Base-by-base conservation (phyloP, 2,888 invertebrate genomes). In the Agonopterix alstromeriana region DNA sequence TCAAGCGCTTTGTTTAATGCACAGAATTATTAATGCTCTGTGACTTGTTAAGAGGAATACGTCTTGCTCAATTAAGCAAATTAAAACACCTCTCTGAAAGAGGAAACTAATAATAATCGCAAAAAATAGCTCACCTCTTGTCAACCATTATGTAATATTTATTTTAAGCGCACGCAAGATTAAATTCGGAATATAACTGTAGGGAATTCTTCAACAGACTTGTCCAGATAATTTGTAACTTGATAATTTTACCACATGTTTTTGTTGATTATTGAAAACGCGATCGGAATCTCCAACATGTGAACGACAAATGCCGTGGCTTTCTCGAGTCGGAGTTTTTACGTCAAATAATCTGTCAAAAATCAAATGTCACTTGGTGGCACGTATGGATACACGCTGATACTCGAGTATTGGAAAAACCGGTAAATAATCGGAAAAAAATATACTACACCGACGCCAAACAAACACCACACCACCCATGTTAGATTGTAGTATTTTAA, bases 111-210 rank as follows among this genome's bases (percentile, higher is more conserved):
- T 59, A 67, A 52, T 56, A 56, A 36, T 48, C 50, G 45, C 42
- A 42, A 52, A 73, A 72, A 70, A 62, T 65, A 61, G 52, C 77
- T 79, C 60, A 46, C 36, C 71, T 57, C 53, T 66, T 55, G 50
- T 56, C 51, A 53, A 68, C 68, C 82, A 86, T 86, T 86, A 86
- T 85, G 78, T 84, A 86, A 87, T 79, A 57, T 61, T 53, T 53
- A 48, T 47, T 43, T 43, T 42, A 35, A 45, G 3, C 27, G 27
- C 27, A 27, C 27, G 27, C 27, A 27, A 3, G 27, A 27, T 27
- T 27, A 27, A 27, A 27, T 27, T 27, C 5, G 27, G 5, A 27
- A 5, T 27, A 10, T 43, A 35, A 47, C 14, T 10, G 43, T 46
- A 49, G 11, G 46, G 5, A 27, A 14, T 38, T 46, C 38, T 49